Evolutionary conservation across 2,888 invertebrate genomes (phyloP), one percentile per base, ranked within the genome.

Genomic region (Hirtodrosophila alboralis): DNA sequence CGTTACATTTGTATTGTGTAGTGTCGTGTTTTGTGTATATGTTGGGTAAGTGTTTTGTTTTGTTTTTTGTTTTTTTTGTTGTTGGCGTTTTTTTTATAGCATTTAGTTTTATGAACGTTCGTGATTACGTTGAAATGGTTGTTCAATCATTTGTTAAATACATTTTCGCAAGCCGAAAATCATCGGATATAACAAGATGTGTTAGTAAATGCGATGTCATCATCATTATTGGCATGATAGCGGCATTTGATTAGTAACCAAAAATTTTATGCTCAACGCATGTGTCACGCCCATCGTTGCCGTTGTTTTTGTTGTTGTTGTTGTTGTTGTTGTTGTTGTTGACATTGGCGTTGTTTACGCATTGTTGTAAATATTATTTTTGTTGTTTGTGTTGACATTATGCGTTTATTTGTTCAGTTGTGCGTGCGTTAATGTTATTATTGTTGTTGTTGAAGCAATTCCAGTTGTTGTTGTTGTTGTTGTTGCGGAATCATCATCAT

Each of bases 191-290:
- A 74, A 89, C 88, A 87, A 89, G 89, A 87, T 88, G 86, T 76
- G 90, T 90, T 71, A 89, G 71, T 73, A 89, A 79, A 88, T 90
- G 87, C 89, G 89, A 90, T 88, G 89, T 89, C 89, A 89, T 89
- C 89, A 90, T 89, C 89, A 89, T 89, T 66, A 75, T 81, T 70
- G 67, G 68, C 86, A 86, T 84, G 56, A 66, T 66, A 71, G 69
- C 84, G 71, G 62, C 75, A 87, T 84, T 65, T 76, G 68, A 58
- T 52, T 60, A 63, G 68, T 61, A 51, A 68, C 67, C 61, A 69
- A 72, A 47, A 34, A 33, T 61, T 53, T 48, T 53, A 60, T 62
- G 38, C 52, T 61, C 56, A 40, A 51, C 43, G 53, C 51, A 56
- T 63, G 45, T 77, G 75, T 75, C 75, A 75, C 75, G 75, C 74